Conservation (phyloP, 2,797 vertebrate genomes). For the Coluber constrictor region DNA sequence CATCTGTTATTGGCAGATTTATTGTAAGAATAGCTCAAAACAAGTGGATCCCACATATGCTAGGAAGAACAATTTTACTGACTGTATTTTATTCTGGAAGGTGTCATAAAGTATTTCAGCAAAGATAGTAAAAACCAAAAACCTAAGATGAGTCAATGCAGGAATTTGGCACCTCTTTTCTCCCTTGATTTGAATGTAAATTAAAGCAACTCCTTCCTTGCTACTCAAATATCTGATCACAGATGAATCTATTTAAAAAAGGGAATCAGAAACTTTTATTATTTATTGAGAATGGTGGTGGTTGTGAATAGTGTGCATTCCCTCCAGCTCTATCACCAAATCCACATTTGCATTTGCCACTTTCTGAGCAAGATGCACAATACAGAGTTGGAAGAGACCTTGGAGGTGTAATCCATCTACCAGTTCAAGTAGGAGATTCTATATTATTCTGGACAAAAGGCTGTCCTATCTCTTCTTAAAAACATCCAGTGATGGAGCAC, state of each 20-base stretch:
- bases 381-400: background rate
- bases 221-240: background rate
- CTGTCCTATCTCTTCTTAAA: too few relatives aligned
- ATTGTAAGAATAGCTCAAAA: background rate
- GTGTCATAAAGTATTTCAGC: background rate
- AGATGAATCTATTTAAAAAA: background rate
- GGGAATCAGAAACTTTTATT: background rate
- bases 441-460: too few relatives aligned
- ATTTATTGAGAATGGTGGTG: background rate
- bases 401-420: background rate
- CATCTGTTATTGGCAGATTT: background rate
- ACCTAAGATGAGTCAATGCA: background rate
- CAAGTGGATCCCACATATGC: background rate
- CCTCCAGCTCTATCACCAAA: constrained; percentile 12
- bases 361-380: constrained; percentile 13
- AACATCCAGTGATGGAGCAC: too few relatives aligned
- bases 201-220: background rate
- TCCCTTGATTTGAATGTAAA: background rate
- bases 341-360: constrained; percentile 28
- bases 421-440: background rate
- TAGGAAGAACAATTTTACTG: too few relatives aligned
- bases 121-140: background rate
- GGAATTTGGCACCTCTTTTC: background rate
- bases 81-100: background rate
- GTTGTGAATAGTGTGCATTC: background rate